Base-by-base conservation (phyloP, 2,888 invertebrate genomes). In the Synergus laeviventris region DNA sequence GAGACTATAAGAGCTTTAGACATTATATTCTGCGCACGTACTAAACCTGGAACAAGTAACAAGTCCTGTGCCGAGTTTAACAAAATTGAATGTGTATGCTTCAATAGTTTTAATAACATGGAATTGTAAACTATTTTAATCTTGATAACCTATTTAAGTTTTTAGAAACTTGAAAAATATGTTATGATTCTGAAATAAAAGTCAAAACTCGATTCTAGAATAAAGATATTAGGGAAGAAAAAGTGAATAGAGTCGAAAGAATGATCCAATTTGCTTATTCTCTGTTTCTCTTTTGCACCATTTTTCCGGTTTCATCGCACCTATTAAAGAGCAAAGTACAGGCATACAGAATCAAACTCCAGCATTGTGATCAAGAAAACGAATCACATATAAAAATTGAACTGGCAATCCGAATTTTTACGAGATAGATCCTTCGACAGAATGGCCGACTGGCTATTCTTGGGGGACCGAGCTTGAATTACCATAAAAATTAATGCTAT, bases 401-500 rank as follows among this genome's bases (percentile, higher is more conserved):
- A 70, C 24, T 16, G 14, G 45, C 24, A 45, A 70, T 70, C 45
- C n/a, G 24, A 9, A 31, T 70, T 70, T 70, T 70, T 70, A 70
- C 45, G 24, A 70, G 45, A 31, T 49, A 49, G 24, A 24, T 49
- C 21, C 66, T 49, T 24, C 24, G 31, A 45, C 21, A 11, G 21
- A 31, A 45, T 66, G 45, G 31, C 1, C 7, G 12, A 9, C 54
- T 56, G 18, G 54, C 18, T 9, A 21, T 56, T 56, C 56, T 56
- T 12, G 11, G 38, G 61, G n/a, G 38, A 38, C n/a, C 2, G 3
- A n/a, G 36, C 38, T 31, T 31, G 36, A 70, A 70, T 70, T 49
- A 70, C 21, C 45, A 45, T 70, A 70, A 70, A 70, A 70, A 70
- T 70, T 70, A 70, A 70, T 70, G 24, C 70, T 70, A 12, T 49